Percentiles rank a stretch among this genome's conserved stretches.
phyloP scores from a whole-genome alignment of 2,113 vertebrate species.

The Perognathus longimembris region DNA sequence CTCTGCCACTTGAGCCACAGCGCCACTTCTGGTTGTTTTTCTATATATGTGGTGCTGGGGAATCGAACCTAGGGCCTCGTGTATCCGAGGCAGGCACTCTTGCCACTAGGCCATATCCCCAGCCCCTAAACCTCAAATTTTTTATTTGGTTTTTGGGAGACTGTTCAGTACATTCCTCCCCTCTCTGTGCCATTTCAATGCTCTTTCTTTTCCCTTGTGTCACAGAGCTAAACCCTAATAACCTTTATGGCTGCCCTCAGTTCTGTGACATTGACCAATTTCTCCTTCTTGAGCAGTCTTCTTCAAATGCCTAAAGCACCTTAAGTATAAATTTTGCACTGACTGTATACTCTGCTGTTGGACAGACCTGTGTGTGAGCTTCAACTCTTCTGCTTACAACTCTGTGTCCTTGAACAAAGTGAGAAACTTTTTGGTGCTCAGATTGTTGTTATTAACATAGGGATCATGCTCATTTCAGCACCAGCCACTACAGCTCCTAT shows the following conservation, averaged over 20 bases:
- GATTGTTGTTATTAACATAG: not conserved
- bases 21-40: too few relatives aligned
- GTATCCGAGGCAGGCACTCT: too few relatives aligned
- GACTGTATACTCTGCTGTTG: not conserved
- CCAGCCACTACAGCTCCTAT: not conserved
- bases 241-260: not conserved
- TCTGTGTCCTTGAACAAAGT: not conserved
- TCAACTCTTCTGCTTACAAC: not conserved
- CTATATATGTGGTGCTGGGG: too few relatives aligned
- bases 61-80: too few relatives aligned
- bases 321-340: not conserved
- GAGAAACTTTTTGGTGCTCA: not conserved
- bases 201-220: not conserved
- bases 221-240: not conserved
- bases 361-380: not conserved
- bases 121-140: too few relatives aligned
- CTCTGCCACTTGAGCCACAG: too few relatives aligned
- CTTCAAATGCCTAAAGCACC: not conserved
- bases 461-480: not conserved
- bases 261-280: not conserved
- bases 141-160: not conserved
- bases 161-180: too few relatives aligned
- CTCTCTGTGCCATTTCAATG: accelerated
- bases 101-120: too few relatives aligned
- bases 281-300: not conserved